Percentiles rank a stretch among this genome's conserved stretches.
Evolutionary conservation across 2,888 invertebrate species (phyloP).

Genomic region (Sphaerophoria rueppellii): DNA sequence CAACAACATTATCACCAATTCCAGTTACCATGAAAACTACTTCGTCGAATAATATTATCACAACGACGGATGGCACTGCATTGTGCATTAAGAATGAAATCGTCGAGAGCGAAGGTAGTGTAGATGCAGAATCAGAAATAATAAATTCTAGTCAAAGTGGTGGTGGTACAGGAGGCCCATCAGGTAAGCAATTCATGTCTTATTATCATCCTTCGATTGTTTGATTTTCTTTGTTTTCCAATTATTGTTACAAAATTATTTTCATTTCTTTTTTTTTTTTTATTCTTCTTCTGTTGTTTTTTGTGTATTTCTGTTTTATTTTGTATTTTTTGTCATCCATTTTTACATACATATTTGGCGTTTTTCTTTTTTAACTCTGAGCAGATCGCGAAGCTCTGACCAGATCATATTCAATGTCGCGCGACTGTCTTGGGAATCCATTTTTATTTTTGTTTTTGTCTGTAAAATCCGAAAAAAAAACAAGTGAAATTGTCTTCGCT

Average conservation of each 20-base stretch:
- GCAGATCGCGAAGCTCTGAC: too few relatives aligned
- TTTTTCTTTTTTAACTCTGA: too few relatives aligned
- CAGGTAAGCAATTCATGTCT: conserved; percentile 48
- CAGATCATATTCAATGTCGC: too few relatives aligned
- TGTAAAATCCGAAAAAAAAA: too few relatives aligned
- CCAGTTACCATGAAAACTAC: conserved; percentile 74
- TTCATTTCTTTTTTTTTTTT: conserved; percentile 26
- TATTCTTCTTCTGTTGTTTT: conserved; percentile 29
- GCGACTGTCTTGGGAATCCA: too few relatives aligned
- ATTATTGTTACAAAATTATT: conserved; percentile 11
- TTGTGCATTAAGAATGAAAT: conserved; percentile 80
- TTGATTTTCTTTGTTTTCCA: conserved; percentile 13
- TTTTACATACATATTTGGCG: too few relatives aligned
- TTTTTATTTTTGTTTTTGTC: too few relatives aligned
- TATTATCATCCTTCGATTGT: not conserved
- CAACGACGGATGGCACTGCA: conserved; percentile 78
- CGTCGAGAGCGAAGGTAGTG: conserved; percentile 74
- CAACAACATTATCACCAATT: conserved; percentile 76
- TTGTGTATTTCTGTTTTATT: not conserved
- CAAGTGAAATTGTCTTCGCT: too few relatives aligned
- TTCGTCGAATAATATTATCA: conserved; percentile 67
- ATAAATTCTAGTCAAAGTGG: conserved; percentile 75
- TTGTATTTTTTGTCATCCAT: too few relatives aligned
- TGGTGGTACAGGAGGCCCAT: conserved; percentile 73
- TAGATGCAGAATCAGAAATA: conserved; percentile 75